Base-by-base conservation (phyloP, 2,797 vertebrate genomes). In the Moxostoma hubbsi region DNA sequence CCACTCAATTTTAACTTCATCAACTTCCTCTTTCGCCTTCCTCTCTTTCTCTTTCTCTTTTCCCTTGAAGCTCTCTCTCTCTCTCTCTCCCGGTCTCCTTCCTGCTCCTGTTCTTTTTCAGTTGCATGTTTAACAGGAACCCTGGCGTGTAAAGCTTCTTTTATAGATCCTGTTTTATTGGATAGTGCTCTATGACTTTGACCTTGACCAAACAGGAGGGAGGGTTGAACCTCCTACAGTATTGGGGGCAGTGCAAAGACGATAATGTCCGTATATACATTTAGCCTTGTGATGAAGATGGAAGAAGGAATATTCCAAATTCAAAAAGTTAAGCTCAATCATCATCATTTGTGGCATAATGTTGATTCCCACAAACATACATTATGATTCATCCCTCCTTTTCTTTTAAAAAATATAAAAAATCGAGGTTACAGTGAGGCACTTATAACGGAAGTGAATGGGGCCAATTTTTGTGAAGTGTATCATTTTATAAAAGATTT, bases 91-190 rank as follows among this genome's bases (percentile, higher is more conserved):
- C 24, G 36, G 13, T 69, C 50, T 54, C 36, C 43, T 58, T 55
- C 16, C 18, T 50, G 47, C 64, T 63, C 55, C 43, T 15, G 50
- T 72, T 74, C 59, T 81, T 36, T 2, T 18, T 69, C 36, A 45
- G 55, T 72, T 47, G 79, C 47, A 46, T 70, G 57, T 82, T 61
- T 73, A 85, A 76, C 61, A 80, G 79, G 76, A 76, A 79, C 24
- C 45, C 69, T 63, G 63, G 69, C 70, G 78, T 77, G 58, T 85
- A 83, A 86, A 83, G 66, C 75, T 16, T 12, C 9, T 57, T 86
- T 86, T 85, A 85, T 82, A 75, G 66, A 64, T 62, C 76, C 80
- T 82, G 74, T 82, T 80, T 79, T 81, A 83, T 75, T 80, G 69
- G 47, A 13, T 50, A 45, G 46, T 65, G 66, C 47, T 83, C 83